A percentile compares a stretch with the other conserved stretches of the same genome.
phyloP scores from a whole-genome alignment of 2,113 vertebrate species.

The Psophia crepitans region DNA sequence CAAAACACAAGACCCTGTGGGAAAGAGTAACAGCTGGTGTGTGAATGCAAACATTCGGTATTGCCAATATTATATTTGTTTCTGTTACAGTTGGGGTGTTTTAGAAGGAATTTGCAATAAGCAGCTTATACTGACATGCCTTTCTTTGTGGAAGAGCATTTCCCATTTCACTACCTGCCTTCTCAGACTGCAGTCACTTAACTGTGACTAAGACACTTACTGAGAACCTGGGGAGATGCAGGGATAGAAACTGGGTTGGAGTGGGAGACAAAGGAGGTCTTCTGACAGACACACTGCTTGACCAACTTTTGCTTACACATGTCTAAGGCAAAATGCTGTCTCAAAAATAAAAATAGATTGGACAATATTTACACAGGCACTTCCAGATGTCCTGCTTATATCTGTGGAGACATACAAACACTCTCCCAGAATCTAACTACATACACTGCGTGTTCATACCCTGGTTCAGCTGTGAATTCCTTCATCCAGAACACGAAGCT shows the following conservation, averaged over 20 bases:
- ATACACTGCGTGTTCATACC: neutral
- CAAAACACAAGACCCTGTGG: conserved; percentile 4
- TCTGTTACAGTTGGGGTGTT: conserved; percentile 11
- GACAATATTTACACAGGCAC: neutral
- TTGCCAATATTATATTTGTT: conserved; percentile 46
- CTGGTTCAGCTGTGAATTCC: neutral
- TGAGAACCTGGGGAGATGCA: neutral
- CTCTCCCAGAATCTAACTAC: neutral
- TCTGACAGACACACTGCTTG: neutral
- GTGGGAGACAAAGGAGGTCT: neutral
- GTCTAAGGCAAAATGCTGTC: neutral
- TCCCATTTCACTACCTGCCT: neutral
- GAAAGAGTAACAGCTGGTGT: conserved; percentile 22
- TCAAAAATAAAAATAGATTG: neutral
- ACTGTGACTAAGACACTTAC: conserved; percentile 46
- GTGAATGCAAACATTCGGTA: conserved; percentile 5
- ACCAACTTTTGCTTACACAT: neutral
- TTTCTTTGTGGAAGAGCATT: neutral
- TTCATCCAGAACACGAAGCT: neutral
- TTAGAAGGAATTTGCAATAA: neutral
- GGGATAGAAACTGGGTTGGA: neutral
- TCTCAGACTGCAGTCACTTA: neutral
- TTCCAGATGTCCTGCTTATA: neutral
- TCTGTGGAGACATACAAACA: neutral
- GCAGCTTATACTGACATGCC: neutral